Conservation (phyloP, 2,113 vertebrate species). For the Acrocephalus arundinaceus region DNA sequence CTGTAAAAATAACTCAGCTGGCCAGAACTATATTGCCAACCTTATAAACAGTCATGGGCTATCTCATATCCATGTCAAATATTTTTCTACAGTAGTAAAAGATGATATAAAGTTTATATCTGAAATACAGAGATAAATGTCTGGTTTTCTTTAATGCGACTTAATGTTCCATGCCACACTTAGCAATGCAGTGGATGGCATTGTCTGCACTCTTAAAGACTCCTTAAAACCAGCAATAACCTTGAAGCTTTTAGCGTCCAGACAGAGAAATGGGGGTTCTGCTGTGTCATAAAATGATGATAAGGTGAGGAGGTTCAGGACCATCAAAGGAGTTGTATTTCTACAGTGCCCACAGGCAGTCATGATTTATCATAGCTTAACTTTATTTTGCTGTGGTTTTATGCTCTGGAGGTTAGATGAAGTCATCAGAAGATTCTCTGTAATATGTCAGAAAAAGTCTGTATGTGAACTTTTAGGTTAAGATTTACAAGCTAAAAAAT, state of each 20-base stretch:
- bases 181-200: background rate
- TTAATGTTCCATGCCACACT: background rate
- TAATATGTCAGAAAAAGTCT: background rate
- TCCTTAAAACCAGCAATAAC: slow-evolving; percentile 20
- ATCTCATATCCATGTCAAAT: background rate
- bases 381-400: background rate
- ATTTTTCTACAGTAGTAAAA: background rate
- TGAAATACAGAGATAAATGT: background rate
- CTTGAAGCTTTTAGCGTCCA: slow-evolving; percentile 9
- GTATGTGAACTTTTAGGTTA: background rate
- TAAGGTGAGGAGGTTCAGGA: background rate
- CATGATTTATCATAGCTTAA: background rate
- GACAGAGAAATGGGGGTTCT: background rate
- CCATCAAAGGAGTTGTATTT: background rate
- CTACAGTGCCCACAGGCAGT: background rate
- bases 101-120: background rate
- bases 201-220: background rate
- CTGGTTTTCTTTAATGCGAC: background rate
- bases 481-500: background rate
- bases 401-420: background rate
- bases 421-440: background rate
- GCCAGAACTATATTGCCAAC: background rate
- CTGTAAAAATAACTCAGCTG: background rate
- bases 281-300: background rate
- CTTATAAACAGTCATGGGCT: background rate